These are phyloP conservation scores for Diceros bicornis DNA, from an alignment of 2,797 vertebrate genomes.

Conservation along the genomic window DNA sequence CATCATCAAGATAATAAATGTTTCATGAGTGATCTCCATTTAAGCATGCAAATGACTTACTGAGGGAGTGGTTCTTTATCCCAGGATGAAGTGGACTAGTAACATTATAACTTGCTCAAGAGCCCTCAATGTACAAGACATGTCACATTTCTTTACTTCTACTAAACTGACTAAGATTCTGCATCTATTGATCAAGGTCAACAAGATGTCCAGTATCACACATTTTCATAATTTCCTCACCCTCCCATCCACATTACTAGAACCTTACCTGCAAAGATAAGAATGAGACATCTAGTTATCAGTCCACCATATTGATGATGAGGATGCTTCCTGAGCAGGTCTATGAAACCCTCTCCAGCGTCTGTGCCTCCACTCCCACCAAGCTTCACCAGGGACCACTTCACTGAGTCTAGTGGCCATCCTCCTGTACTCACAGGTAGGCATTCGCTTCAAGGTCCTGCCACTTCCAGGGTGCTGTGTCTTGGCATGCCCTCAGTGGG, in stretches of 20 bases:
- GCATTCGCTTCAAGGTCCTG: neutral
- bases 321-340: neutral
- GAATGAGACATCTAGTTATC: neutral
- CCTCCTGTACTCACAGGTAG: accelerated
- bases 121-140: neutral
- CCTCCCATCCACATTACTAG: neutral
- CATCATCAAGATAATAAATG: neutral
- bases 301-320: accelerated
- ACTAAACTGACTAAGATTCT: neutral
- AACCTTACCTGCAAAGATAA: neutral
- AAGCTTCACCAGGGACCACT: neutral
- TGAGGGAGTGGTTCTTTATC: neutral
- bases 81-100: neutral
- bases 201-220: neutral
- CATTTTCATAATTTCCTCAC: neutral
- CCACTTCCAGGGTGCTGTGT: neutral
- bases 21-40: neutral
- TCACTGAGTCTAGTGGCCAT: neutral
- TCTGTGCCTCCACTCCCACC: neutral
- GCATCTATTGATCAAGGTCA: neutral
- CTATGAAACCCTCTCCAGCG: neutral
- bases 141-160: neutral
- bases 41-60: neutral
- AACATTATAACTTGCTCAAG: neutral
- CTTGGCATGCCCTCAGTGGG: neutral